phyloP scores from a whole-genome alignment of 1,140 invertebrate genomes.

The Dolichoris vasculosae region DNA sequence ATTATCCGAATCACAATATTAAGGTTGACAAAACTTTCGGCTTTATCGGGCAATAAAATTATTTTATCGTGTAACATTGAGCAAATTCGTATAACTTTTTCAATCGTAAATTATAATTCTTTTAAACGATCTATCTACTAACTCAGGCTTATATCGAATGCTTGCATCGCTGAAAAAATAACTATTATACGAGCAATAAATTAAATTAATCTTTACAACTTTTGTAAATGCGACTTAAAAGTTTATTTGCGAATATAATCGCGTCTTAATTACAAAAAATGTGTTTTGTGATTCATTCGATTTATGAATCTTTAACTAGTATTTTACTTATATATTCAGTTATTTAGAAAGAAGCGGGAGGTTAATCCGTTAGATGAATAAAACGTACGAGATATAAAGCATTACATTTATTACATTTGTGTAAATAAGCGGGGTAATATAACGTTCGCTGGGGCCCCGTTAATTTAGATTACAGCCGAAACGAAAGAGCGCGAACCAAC shows the following conservation, averaged over 20 bases:
- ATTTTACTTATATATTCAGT: neutral
- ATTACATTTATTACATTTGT: conserved; percentile 6
- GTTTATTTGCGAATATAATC: conserved; percentile 10
- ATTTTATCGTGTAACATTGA: neutral
- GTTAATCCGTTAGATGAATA: conserved; percentile 10
- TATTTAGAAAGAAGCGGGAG: conserved; percentile 4
- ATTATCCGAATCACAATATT: conserved; percentile 1
- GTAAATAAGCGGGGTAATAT: conserved; percentile 11
- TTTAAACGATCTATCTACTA: neutral
- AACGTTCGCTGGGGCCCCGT: neutral
- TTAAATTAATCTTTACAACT: conserved; percentile 27
- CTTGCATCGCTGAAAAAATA: neutral
- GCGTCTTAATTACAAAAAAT: conserved; percentile 9
- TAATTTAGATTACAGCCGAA: neutral
- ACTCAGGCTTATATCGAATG: neutral
- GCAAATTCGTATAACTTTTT: neutral
- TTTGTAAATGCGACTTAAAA: conserved; percentile 1
- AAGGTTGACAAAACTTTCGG: neutral
- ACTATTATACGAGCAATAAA: conserved; percentile 8
- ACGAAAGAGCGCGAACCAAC: neutral
- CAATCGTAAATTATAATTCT: neutral
- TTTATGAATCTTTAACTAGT: conserved; percentile 11
- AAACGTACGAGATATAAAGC: neutral
- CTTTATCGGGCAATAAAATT: neutral
- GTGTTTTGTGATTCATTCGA: neutral